Evolutionary conservation across 2,113 vertebrate genomes (phyloP), one percentile per base, ranked within the genome.

Genomic region (Ornithorhynchus anatinus): DNA sequence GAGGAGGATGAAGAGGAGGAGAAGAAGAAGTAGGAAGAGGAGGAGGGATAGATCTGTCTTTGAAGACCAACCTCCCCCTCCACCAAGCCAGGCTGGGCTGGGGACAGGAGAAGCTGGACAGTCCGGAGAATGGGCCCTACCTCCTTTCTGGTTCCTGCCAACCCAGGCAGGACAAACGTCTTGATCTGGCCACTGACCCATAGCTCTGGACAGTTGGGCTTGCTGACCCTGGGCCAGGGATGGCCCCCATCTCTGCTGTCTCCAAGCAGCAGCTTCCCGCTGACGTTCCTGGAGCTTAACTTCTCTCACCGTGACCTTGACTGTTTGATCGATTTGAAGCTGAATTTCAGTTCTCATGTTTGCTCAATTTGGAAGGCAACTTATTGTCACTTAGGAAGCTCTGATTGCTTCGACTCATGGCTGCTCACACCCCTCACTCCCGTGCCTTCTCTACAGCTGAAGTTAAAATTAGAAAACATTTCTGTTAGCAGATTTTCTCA

Each of bases 221-320:
- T 1, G 4, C 8, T 40, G 32, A 80, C 86, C 74, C 9, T 80
- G 78, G 86, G 86, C 81, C 86, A 83, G 73, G 0, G 8, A 54
- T 76, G 73, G 82, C 76, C 35, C 37, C 78, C 0, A 1, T 32
- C n/a, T 61, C 0, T 1, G 43, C 77, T 78, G 58, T 37, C 19
- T 5, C 66, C 74, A 78, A 67, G 59, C 20, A 29, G 70, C 60
- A 12, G 51, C 56, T 77, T 38, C 64, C 70, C 69, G 67, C 1
- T 25, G 17, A 37, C 72, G 37, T 67, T 58, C 51, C 0, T 4
- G 61, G 53, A 70, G 0, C 74, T 68, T 5, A 0, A 29, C 80
- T 75, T 45, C 45, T 52, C 72, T 77, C 67, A 17, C 5, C 8
- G 38, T 64, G 86, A 69, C 82, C 86, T 89, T 83, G 88, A 52